A percentile compares a stretch with the other conserved stretches of the same genome.
Evolutionary conservation across 1,140 invertebrate species (phyloP).

Genomic region (Plutomurus gul): DNA sequence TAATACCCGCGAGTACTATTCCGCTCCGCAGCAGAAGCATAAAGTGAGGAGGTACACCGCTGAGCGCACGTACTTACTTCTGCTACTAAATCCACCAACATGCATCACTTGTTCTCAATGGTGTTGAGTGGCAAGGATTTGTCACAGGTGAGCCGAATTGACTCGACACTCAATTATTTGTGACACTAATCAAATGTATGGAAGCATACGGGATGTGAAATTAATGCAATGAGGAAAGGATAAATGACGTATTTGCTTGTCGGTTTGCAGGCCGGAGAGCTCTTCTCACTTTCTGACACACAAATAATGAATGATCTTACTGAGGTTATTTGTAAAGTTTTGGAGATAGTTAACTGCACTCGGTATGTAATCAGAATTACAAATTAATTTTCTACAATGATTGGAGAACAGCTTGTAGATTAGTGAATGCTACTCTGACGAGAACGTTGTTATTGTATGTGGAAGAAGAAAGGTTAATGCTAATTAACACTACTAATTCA

Average conservation of each 20-base stretch:
- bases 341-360: no score
- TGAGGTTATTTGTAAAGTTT: conserved; percentile 77
- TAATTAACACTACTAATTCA: no score
- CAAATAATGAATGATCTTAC: conserved; percentile 83
- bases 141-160: conserved; percentile 64
- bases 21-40: not conserved
- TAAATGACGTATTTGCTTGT: conserved; percentile 1
- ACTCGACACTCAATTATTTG: not conserved
- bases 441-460: no score
- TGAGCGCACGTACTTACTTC: no score
- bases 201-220: not conserved
- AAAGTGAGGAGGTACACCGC: not conserved
- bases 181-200: not conserved
- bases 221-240: not conserved
- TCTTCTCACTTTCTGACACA: conserved; percentile 84
- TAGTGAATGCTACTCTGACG: no score
- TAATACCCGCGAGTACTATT: conserved; percentile 15
- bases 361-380: no score
- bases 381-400: no score
- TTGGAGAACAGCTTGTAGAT: no score
- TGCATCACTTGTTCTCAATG: conserved; percentile 87
- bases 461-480: no score
- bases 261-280: conserved; percentile 76
- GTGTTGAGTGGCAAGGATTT: conserved; percentile 83
- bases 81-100: conserved; percentile 58